These are phyloP conservation scores for Aspidapion aeneum DNA, from an alignment of 2,888 invertebrate genomes.

Conservation along the genomic window DNA sequence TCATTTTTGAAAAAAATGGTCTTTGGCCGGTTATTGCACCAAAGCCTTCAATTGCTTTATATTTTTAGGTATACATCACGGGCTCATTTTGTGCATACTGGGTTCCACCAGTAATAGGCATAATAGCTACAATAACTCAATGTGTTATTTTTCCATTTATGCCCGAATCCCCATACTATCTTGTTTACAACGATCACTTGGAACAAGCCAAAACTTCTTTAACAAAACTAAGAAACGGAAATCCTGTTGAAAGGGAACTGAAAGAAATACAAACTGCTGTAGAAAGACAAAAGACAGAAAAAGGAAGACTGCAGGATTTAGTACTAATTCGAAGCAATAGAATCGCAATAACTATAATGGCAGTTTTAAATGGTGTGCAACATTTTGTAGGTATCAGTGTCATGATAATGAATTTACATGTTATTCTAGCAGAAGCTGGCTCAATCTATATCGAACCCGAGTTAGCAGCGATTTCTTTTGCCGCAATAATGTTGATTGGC, in stretches of 20 bases:
- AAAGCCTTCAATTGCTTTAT: too few relatives aligned
- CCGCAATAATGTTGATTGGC: slow-evolving; percentile 41
- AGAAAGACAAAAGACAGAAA: slow-evolving; percentile 40
- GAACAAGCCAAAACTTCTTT: slow-evolving; percentile 39
- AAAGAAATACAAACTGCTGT: slow-evolving; percentile 37
- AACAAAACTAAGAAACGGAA: slow-evolving; percentile 33
- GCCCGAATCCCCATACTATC: slow-evolving; percentile 46
- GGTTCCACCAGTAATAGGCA: slow-evolving; percentile 39
- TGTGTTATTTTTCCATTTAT: slow-evolving; percentile 42
- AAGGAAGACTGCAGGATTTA: slow-evolving; percentile 41
- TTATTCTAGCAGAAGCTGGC: slow-evolving; percentile 41
- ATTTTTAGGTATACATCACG: slow-evolving; percentile 36
- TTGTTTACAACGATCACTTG: slow-evolving; percentile 36
- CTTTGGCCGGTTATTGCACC: too few relatives aligned
- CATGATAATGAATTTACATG: slow-evolving; percentile 46
- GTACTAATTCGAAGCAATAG: slow-evolving; percentile 41
- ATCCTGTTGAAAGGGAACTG: slow-evolving; percentile 39
- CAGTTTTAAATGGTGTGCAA: slow-evolving; percentile 42
- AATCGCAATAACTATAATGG: slow-evolving; percentile 43
- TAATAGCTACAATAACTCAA: slow-evolving; percentile 36
- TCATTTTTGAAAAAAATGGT: too few relatives aligned
- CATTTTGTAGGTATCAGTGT: slow-evolving; percentile 45
- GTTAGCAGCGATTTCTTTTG: slow-evolving; percentile 42
- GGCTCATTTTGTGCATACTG: slow-evolving; percentile 40
- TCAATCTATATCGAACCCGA: slow-evolving; percentile 38